A percentile compares a stretch with the other conserved stretches of the same genome.
Conservation (phyloP, 2,113 vertebrate species). For the human (Homo sapiens) region DNA sequence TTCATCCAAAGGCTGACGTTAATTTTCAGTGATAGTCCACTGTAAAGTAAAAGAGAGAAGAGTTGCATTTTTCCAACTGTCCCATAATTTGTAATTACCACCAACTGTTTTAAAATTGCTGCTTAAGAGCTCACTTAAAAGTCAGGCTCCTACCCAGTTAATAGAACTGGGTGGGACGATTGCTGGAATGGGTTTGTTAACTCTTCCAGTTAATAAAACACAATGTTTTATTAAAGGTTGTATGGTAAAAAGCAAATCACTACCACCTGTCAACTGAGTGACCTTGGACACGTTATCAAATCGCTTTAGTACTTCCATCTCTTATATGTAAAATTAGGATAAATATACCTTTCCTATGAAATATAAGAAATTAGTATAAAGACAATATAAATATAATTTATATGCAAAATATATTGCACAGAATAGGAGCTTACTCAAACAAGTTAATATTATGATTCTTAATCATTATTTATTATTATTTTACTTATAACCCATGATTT, state of each 20-base stretch:
- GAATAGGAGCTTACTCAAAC: background rate
- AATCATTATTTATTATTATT: background rate
- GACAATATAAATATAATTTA: too few species aligned
- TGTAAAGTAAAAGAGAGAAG: background rate
- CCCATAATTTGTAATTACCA: background rate
- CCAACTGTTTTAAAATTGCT: background rate
- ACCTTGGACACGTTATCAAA: background rate
- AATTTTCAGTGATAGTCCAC: background rate
- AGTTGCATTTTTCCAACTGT: background rate
- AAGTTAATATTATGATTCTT: background rate
- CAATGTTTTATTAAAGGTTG: background rate
- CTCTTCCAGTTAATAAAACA: background rate
- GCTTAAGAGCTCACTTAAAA: background rate
- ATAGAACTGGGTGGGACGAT: background rate
- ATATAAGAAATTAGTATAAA: too few species aligned
- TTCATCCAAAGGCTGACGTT: background rate
- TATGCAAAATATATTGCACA: background rate
- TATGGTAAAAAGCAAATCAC: background rate
- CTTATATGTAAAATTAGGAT: background rate
- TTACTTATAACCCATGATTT: background rate
- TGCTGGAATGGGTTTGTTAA: background rate
- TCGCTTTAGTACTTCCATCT: background rate
- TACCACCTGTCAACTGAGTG: background rate
- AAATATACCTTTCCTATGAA: background rate
- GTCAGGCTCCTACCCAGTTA: background rate